Evolutionary conservation across 2,888 invertebrate genomes (phyloP).

Genomic region (Microdon myrmicae): DNA sequence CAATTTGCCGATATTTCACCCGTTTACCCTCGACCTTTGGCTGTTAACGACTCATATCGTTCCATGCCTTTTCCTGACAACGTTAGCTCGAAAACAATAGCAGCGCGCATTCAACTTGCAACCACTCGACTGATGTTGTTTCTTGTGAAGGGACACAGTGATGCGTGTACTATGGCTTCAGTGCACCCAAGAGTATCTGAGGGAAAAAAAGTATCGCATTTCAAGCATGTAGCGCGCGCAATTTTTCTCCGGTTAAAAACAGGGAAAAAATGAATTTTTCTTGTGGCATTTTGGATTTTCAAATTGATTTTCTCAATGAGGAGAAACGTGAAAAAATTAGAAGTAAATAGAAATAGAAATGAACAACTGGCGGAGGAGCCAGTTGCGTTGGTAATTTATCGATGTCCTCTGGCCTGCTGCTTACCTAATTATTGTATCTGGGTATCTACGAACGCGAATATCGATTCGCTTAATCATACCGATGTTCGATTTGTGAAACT

Average conservation of each 20-base stretch:
- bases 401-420: conserved; percentile 5
- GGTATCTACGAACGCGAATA: conserved; percentile 18
- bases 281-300: too few relatives aligned
- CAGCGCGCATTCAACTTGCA: conserved; percentile 16
- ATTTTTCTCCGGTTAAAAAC: conserved; percentile 34
- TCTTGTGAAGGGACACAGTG: conserved; percentile 17
- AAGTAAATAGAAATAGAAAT: too few relatives aligned
- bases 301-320: conserved; percentile 19
- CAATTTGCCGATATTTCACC: conserved; percentile 51
- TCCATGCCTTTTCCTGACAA: conserved; percentile 8
- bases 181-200: conserved; percentile 12
- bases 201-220: conserved; percentile 40
- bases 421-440: conserved; percentile 7
- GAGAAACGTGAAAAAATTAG: too few relatives aligned
- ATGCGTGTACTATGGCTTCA: conserved; percentile 32
- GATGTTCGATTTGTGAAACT: conserved; percentile 38
- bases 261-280: conserved; percentile 1
- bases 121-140: too few relatives aligned
- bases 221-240: conserved; percentile 31
- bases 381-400: conserved; percentile 8
- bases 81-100: conserved; percentile 1
- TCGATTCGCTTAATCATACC: conserved; percentile 38
- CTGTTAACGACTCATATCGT: conserved; percentile 2
- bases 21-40: conserved; percentile 50
- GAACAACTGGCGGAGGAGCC: conserved; percentile 12